Percentiles rank a stretch among this genome's conserved stretches.
phyloP scores from a whole-genome alignment of 2,797 vertebrate species.

The Sitta carolinensis region DNA sequence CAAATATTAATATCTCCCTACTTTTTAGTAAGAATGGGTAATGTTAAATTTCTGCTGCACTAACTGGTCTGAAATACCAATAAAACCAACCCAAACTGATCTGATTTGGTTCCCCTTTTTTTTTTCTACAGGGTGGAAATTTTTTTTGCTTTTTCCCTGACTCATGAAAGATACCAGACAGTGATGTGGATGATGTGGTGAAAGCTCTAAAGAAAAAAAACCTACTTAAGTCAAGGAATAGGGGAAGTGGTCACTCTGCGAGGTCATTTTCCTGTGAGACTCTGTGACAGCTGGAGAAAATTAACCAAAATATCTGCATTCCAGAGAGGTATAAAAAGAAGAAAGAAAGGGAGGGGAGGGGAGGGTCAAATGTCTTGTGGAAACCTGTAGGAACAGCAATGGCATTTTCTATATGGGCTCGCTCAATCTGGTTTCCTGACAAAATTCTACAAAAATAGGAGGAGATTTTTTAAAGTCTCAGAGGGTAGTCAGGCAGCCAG shows the following conservation, averaged over 20 bases:
- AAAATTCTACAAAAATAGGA: slow-evolving; percentile 38
- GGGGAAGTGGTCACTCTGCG: slow-evolving; percentile 66
- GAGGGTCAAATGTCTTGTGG: slow-evolving; percentile 62
- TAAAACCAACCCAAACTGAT: not conserved
- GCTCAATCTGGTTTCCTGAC: slow-evolving; percentile 57
- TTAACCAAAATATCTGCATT: slow-evolving; percentile 77
- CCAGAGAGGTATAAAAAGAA: slow-evolving; percentile 68
- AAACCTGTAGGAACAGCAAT: slow-evolving; percentile 50
- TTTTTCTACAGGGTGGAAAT: not conserved
- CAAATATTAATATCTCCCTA: not conserved
- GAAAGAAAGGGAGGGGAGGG: slow-evolving; percentile 13
- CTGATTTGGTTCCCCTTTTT: not conserved
- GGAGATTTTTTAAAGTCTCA: slow-evolving; percentile 39
- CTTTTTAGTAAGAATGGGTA: not conserved
- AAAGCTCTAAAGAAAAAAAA: slow-evolving; percentile 53
- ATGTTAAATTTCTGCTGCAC: not conserved
- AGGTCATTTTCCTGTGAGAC: slow-evolving; percentile 69
- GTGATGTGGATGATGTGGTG: slow-evolving; percentile 63
- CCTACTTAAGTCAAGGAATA: slow-evolving; percentile 38
- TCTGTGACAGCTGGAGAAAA: slow-evolving; percentile 77
- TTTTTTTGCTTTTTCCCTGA: not conserved
- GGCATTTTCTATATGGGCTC: slow-evolving; percentile 46
- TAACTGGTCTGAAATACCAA: not conserved
- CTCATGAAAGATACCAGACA: slow-evolving; percentile 54
- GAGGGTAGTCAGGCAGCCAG: slow-evolving; percentile 32